These are phyloP conservation scores for Drepana arcuata DNA, from an alignment of 1,140 invertebrate species.

Conservation along the genomic window DNA sequence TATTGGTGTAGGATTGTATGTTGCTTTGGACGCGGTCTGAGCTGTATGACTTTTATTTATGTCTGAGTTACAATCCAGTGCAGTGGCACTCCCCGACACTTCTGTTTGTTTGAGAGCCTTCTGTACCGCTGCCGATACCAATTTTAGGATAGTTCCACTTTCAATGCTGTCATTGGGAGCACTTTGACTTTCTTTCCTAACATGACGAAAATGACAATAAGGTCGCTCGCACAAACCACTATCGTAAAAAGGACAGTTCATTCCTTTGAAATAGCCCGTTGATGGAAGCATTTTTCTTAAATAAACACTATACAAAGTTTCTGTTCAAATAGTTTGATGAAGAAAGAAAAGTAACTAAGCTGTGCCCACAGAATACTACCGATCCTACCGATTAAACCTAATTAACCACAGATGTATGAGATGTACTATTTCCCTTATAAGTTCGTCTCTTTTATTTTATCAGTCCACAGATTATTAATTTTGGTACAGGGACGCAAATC, in stretches of 20 bases:
- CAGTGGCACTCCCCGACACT: constrained; percentile 8
- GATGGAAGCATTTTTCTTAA: constrained; percentile 82
- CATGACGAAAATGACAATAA: constrained; percentile 91
- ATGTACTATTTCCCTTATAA: no score
- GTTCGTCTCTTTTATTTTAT: no score
- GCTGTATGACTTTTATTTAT: constrained; percentile 12
- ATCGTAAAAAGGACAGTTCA: constrained; percentile 88
- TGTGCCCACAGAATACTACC: no score
- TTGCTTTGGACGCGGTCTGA: constrained; percentile 31
- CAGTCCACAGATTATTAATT: no score
- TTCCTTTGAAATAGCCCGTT: constrained; percentile 86
- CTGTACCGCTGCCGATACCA: constrained; percentile 64
- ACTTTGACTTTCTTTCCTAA: constrained; percentile 73
- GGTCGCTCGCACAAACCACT: constrained; percentile 85
- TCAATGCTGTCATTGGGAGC: constrained; percentile 46
- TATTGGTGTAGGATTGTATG: constrained; percentile 70
- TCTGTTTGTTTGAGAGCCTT: constrained; percentile 62
- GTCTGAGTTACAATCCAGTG: constrained; percentile 7
- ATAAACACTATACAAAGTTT: no score
- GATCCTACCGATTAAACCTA: no score
- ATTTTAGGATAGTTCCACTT: constrained; percentile 58
- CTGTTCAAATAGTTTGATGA: no score
- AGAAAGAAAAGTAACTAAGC: no score
- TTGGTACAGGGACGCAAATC: no score
- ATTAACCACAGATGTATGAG: no score